Conservation (phyloP, 2,113 vertebrate species). For the Gasterosteus nipponicus region DNA sequence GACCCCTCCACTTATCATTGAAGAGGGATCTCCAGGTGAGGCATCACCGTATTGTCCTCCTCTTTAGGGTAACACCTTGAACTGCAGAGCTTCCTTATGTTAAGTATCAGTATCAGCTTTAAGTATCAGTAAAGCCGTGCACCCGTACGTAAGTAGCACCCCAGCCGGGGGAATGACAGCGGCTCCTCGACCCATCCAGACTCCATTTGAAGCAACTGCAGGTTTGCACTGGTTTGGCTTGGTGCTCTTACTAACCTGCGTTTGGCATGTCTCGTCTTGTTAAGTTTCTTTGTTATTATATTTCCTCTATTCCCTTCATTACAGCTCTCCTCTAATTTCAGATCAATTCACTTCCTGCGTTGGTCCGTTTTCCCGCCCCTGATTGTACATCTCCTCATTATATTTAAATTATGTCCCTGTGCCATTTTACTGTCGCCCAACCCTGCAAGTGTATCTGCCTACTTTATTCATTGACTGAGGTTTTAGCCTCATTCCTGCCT, state of each 20-base stretch:
- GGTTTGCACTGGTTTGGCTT: not conserved
- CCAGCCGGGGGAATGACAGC: constrained; percentile 5
- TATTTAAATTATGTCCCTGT: no score
- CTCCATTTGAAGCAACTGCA: not conserved
- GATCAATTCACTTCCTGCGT: no score
- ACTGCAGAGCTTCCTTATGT: not conserved
- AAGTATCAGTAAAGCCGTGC: not conserved
- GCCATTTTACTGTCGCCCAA: no score
- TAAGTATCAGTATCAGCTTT: not conserved
- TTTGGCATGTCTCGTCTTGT: no score
- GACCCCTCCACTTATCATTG: constrained; percentile 13
- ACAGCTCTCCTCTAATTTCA: no score
- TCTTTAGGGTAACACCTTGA: not conserved
- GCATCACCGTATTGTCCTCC: not conserved
- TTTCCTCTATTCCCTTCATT: no score
- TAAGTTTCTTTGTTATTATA: no score
- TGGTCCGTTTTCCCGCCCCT: no score
- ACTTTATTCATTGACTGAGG: no score
- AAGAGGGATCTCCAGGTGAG: constrained; percentile 3
- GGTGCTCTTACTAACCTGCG: not conserved
- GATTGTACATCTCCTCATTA: no score
- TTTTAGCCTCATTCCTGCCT: no score
- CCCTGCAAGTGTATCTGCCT: not conserved
- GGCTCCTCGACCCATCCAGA: not conserved
- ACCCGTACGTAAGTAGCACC: not conserved